phyloP scores from a whole-genome alignment of 2,113 vertebrate species.

The Ailuropoda melanoleuca region DNA sequence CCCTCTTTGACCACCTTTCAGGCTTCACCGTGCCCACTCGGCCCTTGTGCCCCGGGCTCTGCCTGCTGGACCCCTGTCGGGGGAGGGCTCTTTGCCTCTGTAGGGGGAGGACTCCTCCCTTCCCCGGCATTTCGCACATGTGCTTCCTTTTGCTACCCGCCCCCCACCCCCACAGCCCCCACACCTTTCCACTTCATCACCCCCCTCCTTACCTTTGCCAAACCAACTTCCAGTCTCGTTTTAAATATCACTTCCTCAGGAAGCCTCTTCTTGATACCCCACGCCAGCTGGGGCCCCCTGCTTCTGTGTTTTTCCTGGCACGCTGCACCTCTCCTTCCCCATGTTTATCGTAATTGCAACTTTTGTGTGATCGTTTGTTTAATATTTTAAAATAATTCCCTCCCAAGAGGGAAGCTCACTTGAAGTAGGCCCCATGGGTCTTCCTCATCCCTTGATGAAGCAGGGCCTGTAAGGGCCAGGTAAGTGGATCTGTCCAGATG shows the following conservation, averaged over 20 bases:
- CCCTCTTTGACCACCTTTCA: not conserved
- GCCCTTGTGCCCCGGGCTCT: not conserved
- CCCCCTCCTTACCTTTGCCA: not conserved
- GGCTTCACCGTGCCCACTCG: not conserved
- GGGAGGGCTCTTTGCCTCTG: no score
- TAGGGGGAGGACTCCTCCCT: no score
- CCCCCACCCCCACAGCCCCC: fast-evolving
- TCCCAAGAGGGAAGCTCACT: not conserved
- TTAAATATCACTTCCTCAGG: not conserved
- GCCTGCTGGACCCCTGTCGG: not conserved
- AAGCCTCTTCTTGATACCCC: not conserved
- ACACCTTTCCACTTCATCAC: not conserved
- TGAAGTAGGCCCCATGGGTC: not conserved
- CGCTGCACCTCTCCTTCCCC: not conserved
- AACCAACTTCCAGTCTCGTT: not conserved
- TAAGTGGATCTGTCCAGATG: not conserved
- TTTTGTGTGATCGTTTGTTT: not conserved
- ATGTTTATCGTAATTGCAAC: not conserved
- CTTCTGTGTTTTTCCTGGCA: not conserved
- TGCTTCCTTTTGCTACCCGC: not conserved
- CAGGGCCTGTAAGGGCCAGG: not conserved
- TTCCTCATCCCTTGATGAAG: not conserved
- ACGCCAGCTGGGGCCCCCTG: not conserved
- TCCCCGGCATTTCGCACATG: not conserved
- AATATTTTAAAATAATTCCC: not conserved